These are phyloP conservation scores for Anhinga rufa DNA, from an alignment of 2,113 vertebrate species.

Conservation along the genomic window DNA sequence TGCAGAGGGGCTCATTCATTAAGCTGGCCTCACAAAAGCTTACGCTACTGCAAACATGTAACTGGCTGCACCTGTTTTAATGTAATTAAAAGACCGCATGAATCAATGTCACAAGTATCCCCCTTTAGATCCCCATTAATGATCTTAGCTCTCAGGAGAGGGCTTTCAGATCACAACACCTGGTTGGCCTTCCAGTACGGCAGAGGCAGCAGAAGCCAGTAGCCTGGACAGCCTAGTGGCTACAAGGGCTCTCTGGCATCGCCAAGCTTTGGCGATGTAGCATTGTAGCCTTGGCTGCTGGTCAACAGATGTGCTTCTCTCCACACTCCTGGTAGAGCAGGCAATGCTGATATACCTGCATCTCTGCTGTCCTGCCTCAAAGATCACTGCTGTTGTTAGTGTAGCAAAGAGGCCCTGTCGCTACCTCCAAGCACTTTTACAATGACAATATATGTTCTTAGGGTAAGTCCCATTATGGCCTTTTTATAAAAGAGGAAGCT, in stretches of 20 bases:
- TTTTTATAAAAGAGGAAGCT: neutral
- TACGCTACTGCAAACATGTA: neutral
- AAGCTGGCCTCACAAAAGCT: constrained; percentile 3
- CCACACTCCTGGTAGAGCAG: neutral
- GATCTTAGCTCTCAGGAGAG: neutral
- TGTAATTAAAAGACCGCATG: neutral
- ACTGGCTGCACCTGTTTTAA: neutral
- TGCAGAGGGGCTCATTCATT: neutral
- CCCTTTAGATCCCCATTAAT: neutral
- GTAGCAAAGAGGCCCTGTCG: neutral
- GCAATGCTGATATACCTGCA: neutral
- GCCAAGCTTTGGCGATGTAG: neutral
- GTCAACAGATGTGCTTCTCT: neutral
- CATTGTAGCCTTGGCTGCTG: neutral
- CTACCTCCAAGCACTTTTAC: neutral
- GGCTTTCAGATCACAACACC: neutral
- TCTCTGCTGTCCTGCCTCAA: neutral
- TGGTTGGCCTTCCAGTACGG: neutral
- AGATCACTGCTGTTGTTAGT: neutral
- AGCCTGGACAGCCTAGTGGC: too few relatives aligned
- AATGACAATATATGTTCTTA: neutral
- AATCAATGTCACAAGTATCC: neutral
- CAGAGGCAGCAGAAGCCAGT: neutral
- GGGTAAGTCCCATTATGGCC: neutral
- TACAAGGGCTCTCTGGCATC: neutral